Evolutionary conservation across 2,888 invertebrate genomes (phyloP).

Genomic region (Eledone cirrhosa): DNA sequence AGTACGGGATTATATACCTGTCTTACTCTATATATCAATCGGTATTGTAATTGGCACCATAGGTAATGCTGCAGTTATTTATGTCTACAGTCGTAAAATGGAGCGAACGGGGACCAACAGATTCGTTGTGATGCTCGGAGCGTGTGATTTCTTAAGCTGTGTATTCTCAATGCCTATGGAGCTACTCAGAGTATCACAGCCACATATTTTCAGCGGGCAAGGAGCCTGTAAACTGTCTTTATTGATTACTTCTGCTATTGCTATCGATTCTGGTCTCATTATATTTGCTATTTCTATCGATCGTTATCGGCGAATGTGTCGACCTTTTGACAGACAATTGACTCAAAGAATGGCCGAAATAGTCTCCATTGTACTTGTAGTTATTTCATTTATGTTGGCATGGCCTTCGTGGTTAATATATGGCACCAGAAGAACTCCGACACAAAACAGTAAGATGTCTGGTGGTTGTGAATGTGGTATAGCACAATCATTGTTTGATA

Average conservation of each 20-base stretch:
- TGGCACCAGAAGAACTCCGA: constrained; percentile 12
- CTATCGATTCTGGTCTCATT: constrained; percentile 42
- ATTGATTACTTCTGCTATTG: constrained; percentile 40
- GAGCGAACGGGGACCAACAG: constrained; percentile 44
- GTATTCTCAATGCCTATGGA: constrained; percentile 49
- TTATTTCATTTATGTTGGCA: constrained; percentile 4
- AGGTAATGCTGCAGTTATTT: constrained; percentile 49
- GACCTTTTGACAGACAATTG: constrained; percentile 47
- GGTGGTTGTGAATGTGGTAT: constrained; percentile 24
- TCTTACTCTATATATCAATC: constrained; percentile 43
- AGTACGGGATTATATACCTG: constrained; percentile 37
- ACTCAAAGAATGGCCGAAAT: constrained; percentile 39
- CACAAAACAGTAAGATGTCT: not conserved
- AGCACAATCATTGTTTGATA: constrained; percentile 4
- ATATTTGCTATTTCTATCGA: constrained; percentile 50
- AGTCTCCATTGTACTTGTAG: not conserved
- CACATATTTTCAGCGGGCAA: constrained; percentile 44
- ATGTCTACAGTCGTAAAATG: constrained; percentile 45
- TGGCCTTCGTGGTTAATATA: constrained; percentile 27
- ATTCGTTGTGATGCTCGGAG: constrained; percentile 47
- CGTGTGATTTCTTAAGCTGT: constrained; percentile 50
- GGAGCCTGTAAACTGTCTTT: constrained; percentile 46
- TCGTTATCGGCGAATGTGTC: constrained; percentile 49
- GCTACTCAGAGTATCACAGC: constrained; percentile 46
- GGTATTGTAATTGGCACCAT: constrained; percentile 46